Conservation (phyloP, 1,140 invertebrate genomes). For the Temnothorax longispinosus region DNA sequence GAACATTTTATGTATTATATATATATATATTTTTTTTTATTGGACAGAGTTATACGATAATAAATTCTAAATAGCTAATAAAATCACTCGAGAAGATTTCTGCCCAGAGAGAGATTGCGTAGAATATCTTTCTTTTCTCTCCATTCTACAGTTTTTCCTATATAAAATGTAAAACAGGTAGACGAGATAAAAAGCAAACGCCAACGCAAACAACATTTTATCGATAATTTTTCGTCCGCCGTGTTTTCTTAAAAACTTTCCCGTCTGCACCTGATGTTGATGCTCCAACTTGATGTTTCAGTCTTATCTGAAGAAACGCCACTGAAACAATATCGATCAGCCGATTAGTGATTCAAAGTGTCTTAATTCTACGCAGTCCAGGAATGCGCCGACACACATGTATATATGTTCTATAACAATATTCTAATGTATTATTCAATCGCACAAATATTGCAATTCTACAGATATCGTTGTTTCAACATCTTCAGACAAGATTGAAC, state of each 20-base stretch:
- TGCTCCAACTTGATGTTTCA: background rate
- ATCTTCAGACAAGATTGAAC: background rate
- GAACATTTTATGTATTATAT: background rate
- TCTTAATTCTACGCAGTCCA: background rate
- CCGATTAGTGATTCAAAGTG: background rate
- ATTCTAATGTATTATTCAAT: background rate
- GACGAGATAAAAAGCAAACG: background rate
- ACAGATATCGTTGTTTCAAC: background rate
- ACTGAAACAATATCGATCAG: background rate
- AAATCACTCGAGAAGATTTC: background rate
- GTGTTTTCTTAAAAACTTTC: background rate
- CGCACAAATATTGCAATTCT: no score
- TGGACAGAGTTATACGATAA: background rate
- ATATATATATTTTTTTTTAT: background rate
- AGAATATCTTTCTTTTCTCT: background rate
- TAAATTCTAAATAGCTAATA: background rate
- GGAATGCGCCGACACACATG: background rate
- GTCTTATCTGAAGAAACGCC: background rate
- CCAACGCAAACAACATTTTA: conserved; percentile 6
- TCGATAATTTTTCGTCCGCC: background rate
- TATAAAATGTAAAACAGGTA: background rate
- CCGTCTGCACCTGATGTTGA: background rate
- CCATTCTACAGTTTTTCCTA: background rate
- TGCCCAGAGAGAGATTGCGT: background rate
- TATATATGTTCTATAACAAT: background rate